Percentiles rank a stretch among this genome's conserved stretches.
Evolutionary conservation across 2,113 vertebrate genomes (phyloP).

Genomic region (Cinclus mexicanus): DNA sequence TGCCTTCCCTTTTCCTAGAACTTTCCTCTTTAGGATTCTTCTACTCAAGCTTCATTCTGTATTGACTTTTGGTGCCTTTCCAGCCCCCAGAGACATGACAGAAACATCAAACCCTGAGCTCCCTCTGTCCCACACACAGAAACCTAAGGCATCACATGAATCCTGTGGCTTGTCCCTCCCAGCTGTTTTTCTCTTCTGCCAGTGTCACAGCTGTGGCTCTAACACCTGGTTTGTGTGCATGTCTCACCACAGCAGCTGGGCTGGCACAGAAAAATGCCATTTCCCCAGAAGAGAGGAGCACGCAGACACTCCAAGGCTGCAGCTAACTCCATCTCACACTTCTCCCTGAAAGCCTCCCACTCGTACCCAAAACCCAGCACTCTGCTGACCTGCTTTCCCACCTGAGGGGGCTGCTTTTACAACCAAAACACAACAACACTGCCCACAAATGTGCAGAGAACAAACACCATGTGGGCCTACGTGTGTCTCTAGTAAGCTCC

Average conservation of each 20-base stretch:
- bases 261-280: background rate
- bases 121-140: background rate
- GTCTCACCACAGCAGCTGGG: background rate
- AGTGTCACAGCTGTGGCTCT: background rate
- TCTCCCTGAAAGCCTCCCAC: background rate
- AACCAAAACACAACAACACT: slow-evolving; percentile 16
- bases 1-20: background rate
- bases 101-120: background rate
- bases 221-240: background rate
- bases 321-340: background rate
- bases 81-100: background rate
- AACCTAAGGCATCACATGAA: background rate
- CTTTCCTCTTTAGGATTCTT: background rate
- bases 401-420: slow-evolving; percentile 22
- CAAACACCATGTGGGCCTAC: background rate
- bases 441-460: slow-evolving; percentile 10
- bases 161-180: background rate
- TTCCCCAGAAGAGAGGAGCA: background rate
- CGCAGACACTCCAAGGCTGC: background rate
- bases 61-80: background rate
- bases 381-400: background rate
- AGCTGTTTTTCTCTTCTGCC: background rate
- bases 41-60: background rate
- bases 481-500: background rate
- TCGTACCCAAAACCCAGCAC: background rate